Evolutionary conservation across 2,113 vertebrate species (phyloP).

Genomic region (Corythoichthys haematopterus): DNA sequence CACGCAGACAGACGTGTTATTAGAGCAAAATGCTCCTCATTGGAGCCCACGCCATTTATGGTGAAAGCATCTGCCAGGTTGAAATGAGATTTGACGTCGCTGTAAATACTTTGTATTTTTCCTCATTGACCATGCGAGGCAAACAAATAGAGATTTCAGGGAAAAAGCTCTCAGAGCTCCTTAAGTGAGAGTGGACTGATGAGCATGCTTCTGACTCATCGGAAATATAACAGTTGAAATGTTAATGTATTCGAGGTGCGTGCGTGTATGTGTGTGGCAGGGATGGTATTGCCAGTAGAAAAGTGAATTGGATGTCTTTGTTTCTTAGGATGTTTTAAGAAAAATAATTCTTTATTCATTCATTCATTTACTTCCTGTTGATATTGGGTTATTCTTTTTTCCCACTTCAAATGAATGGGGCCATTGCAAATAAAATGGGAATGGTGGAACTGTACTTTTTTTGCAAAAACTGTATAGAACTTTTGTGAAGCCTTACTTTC

Average conservation of each 20-base stretch:
- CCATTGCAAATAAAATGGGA: too few species aligned
- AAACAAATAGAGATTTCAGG: neutral
- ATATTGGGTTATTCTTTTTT: too few species aligned
- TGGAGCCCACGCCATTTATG: neutral
- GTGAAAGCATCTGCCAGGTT: neutral
- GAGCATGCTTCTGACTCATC: slow-evolving; percentile 45
- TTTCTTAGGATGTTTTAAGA: too few species aligned
- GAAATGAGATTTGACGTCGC: slow-evolving; percentile 25
- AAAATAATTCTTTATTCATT: too few species aligned
- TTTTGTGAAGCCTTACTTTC: too few species aligned
- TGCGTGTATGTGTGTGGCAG: slow-evolving; percentile 11
- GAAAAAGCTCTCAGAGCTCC: neutral
- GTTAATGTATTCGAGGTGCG: slow-evolving; percentile 54
- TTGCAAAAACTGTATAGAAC: too few species aligned
- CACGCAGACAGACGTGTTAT: slow-evolving; percentile 15
- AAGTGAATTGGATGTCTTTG: too few species aligned
- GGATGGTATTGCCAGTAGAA: slow-evolving; percentile 2
- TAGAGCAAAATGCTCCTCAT: neutral
- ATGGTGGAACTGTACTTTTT: too few species aligned
- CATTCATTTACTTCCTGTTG: too few species aligned
- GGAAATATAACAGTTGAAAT: slow-evolving; percentile 52
- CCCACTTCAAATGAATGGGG: too few species aligned
- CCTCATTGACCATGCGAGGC: neutral
- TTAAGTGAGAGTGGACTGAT: slow-evolving; percentile 28
- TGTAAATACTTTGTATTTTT: slow-evolving; percentile 7